Percentiles rank a stretch among this genome's conserved stretches.
These are phyloP conservation scores for Cosmia pyralina DNA, from an alignment of 2,888 invertebrate species.

Conservation along the genomic window DNA sequence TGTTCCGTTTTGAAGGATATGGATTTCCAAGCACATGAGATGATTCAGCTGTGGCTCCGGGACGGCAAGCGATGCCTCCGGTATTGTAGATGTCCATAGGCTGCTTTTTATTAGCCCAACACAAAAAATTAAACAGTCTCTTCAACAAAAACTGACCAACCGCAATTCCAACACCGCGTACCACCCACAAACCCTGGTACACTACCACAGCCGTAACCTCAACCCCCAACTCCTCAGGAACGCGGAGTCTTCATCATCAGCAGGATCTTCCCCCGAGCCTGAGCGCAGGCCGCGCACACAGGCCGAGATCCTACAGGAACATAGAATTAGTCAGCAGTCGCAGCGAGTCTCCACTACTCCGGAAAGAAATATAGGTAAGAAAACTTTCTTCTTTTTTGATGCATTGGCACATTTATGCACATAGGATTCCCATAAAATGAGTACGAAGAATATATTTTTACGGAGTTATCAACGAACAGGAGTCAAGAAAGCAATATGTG, in stretches of 20 bases:
- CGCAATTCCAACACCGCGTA: background rate
- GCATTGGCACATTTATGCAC: too few relatives aligned
- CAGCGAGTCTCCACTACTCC: conserved; percentile 66
- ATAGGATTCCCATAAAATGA: too few relatives aligned
- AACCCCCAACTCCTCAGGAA: conserved; percentile 71
- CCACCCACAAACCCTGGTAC: background rate
- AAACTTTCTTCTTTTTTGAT: background rate
- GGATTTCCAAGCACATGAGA: too few relatives aligned
- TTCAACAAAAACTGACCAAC: background rate
- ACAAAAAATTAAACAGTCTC: conserved; percentile 10
- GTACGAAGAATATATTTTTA: too few relatives aligned
- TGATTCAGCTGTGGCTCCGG: too few relatives aligned
- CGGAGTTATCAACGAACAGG: too few relatives aligned
- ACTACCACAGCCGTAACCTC: conserved; percentile 28
- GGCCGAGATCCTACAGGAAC: conserved; percentile 85
- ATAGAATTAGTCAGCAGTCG: conserved; percentile 70
- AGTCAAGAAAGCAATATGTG: too few relatives aligned
- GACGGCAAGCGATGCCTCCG: too few relatives aligned
- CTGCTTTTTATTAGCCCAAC: too few relatives aligned
- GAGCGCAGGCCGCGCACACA: conserved; percentile 80
- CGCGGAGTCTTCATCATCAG: conserved; percentile 85
- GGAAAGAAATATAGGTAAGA: conserved; percentile 71
- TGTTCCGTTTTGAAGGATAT: too few relatives aligned
- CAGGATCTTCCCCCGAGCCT: conserved; percentile 80
- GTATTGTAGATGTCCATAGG: too few relatives aligned